Percentiles rank a stretch among this genome's conserved stretches.
These are phyloP conservation scores for Scaptomyza reducta DNA, from an alignment of 2,888 invertebrate species.

Conservation along the genomic window DNA sequence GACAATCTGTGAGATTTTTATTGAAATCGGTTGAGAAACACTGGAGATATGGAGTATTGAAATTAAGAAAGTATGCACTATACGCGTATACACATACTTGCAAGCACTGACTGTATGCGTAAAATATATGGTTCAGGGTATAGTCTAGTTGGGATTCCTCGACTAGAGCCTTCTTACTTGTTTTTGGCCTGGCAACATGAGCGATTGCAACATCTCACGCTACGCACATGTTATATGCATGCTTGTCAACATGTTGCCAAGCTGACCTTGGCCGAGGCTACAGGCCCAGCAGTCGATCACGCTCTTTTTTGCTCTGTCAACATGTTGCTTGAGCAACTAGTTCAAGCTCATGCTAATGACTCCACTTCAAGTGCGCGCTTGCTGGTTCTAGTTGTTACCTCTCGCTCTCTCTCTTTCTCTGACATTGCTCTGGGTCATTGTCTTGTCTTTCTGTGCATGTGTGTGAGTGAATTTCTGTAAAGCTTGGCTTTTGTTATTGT, in stretches of 20 bases:
- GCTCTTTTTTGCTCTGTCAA: slow-evolving; percentile 27
- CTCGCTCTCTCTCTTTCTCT: slow-evolving; percentile 36
- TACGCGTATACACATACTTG: no score
- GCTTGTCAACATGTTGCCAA: slow-evolving; percentile 68
- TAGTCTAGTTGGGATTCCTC: no score
- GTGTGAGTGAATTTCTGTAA: slow-evolving; percentile 14
- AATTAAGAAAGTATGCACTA: no score
- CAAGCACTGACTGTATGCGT: no score
- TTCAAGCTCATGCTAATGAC: slow-evolving; percentile 66
- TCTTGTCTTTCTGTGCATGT: slow-evolving; percentile 32
- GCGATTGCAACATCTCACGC: slow-evolving; percentile 49
- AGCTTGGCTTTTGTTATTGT: slow-evolving; percentile 19
- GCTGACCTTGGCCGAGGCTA: slow-evolving; percentile 59
- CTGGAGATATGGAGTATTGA: no score
- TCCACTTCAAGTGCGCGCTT: slow-evolving; percentile 20
- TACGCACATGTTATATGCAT: slow-evolving; percentile 32
- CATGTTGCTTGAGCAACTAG: slow-evolving; percentile 52
- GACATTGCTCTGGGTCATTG: slow-evolving; percentile 63
- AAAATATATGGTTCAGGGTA: no score
- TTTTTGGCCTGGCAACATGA: slow-evolving; percentile 38
- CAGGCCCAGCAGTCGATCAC: slow-evolving; percentile 27
- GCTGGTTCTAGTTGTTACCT: slow-evolving; percentile 7
- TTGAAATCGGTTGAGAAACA: no score
- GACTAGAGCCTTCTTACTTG: no score
- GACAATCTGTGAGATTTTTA: no score